Percentiles rank a stretch among this genome's conserved stretches.
These are phyloP conservation scores for Tachyglossus aculeatus DNA, from an alignment of 2,797 vertebrate genomes.

Conservation along the genomic window DNA sequence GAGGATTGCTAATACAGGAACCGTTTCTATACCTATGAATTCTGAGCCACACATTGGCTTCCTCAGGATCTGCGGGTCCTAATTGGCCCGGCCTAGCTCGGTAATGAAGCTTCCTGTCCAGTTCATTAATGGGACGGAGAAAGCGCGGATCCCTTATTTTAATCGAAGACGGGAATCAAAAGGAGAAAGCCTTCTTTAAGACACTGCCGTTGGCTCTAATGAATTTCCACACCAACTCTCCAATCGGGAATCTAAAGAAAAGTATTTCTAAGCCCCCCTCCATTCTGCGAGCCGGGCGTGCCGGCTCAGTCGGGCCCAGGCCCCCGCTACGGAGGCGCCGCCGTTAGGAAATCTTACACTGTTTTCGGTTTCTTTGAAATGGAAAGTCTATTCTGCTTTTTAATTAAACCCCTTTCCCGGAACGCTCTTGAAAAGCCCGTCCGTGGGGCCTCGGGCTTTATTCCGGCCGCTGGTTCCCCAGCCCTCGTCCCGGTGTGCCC, in stretches of 20 bases:
- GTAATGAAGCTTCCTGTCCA: background rate
- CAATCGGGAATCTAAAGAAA: constrained; percentile 46
- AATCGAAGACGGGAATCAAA: background rate
- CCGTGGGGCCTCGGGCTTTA: constrained; percentile 72
- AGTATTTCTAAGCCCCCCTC: constrained; percentile 30
- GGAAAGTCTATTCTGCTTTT: constrained; percentile 74
- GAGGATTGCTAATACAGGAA: background rate
- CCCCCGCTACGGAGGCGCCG: constrained; percentile 52
- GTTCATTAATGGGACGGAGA: background rate
- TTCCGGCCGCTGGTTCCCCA: constrained; percentile 76
- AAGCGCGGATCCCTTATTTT: background rate
- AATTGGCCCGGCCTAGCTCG: background rate
- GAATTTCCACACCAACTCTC: background rate
- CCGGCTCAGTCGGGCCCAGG: constrained; percentile 39
- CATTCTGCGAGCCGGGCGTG: constrained; percentile 25
- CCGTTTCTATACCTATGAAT: background rate
- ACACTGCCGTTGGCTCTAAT: background rate
- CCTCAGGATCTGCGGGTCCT: background rate
- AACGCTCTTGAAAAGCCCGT: constrained; percentile 70
- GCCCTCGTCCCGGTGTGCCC: too few species aligned
- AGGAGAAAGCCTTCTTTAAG: constrained; percentile 8
- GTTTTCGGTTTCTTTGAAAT: constrained; percentile 70
- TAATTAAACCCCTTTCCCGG: constrained; percentile 74
- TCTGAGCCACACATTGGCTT: constrained; percentile 7
- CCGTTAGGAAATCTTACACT: constrained; percentile 67